Conservation (phyloP, 2,888 invertebrate genomes). For the Pseudoips prasinana region DNA sequence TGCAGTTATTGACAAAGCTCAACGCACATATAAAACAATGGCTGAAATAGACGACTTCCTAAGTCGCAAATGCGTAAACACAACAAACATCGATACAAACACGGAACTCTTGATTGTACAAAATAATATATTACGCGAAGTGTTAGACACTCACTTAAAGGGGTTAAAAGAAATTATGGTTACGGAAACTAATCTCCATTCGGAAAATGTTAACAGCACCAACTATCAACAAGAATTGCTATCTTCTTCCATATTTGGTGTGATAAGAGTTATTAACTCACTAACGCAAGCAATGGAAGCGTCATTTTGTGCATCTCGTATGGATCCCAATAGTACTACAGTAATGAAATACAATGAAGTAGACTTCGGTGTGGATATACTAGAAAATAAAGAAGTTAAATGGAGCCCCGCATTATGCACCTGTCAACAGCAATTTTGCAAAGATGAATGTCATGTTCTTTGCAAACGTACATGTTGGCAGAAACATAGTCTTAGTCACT, state of each 20-base stretch:
- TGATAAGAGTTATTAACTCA: conserved; percentile 18
- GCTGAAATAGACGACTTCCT: conserved; percentile 37
- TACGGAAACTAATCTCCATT: no score
- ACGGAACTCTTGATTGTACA: conserved; percentile 35
- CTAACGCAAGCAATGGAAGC: conserved; percentile 43
- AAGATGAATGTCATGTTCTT: conserved; percentile 35
- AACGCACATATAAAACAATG: conserved; percentile 39
- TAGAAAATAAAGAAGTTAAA: conserved; percentile 12
- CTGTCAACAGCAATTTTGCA: conserved; percentile 46
- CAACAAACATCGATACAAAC: conserved; percentile 15
- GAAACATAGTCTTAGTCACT: conserved; percentile 45
- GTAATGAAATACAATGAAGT: conserved; percentile 11
- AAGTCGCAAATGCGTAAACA: conserved; percentile 39
- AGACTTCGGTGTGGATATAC: conserved; percentile 8
- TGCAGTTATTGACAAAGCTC: conserved; percentile 46
- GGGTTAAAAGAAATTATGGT: conserved; percentile 38
- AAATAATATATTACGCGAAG: conserved; percentile 36
- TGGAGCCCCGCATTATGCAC: conserved; percentile 42
- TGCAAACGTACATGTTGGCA: conserved; percentile 57
- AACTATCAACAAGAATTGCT: no score
- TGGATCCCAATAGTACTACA: not conserved
- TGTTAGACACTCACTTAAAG: conserved; percentile 43
- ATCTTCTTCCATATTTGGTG: no score
- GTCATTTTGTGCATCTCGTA: conserved; percentile 40
- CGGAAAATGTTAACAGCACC: no score